Evolutionary conservation across 2,113 vertebrate species (phyloP).

Genomic region (Tor tambroides): DNA sequence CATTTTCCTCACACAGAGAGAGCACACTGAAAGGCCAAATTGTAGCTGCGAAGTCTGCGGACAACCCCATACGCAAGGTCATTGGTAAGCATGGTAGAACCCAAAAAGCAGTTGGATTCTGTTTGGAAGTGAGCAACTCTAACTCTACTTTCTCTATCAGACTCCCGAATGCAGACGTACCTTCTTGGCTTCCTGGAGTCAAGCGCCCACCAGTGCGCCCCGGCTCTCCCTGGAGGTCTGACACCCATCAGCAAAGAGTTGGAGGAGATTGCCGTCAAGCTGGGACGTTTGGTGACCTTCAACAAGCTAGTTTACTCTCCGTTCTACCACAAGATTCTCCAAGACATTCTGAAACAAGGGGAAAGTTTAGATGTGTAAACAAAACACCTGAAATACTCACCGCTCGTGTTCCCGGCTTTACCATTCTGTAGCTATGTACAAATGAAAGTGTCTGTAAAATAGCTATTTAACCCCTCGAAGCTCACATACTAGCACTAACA

Average conservation of each 20-base stretch:
- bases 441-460: conserved; percentile 22
- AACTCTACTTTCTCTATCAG: conserved; percentile 69
- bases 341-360: conserved; percentile 73
- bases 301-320: conserved; percentile 98
- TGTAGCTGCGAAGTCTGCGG: conserved; percentile 74
- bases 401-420: conserved; percentile 20
- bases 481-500: conserved; percentile 38
- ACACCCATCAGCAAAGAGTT: conserved; percentile 87
- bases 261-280: conserved; percentile 84
- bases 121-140: not conserved
- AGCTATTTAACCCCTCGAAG: conserved; percentile 17
- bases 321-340: conserved; percentile 88
- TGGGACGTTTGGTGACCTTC: conserved; percentile 89
- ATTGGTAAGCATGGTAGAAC: conserved; percentile 79
- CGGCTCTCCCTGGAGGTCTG: conserved; percentile 85
- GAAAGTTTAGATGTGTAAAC: conserved; percentile 56
- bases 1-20: conserved; percentile 76
- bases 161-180: conserved; percentile 86
- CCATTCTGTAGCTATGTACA: conserved; percentile 26
- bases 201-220: conserved; percentile 77
- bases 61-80: conserved; percentile 86
- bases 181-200: conserved; percentile 83
- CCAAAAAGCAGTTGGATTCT: not conserved
- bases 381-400: not conserved
- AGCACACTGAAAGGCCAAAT: conserved; percentile 87